phyloP scores from a whole-genome alignment of 2,113 vertebrate species.

The Chionis minor region DNA sequence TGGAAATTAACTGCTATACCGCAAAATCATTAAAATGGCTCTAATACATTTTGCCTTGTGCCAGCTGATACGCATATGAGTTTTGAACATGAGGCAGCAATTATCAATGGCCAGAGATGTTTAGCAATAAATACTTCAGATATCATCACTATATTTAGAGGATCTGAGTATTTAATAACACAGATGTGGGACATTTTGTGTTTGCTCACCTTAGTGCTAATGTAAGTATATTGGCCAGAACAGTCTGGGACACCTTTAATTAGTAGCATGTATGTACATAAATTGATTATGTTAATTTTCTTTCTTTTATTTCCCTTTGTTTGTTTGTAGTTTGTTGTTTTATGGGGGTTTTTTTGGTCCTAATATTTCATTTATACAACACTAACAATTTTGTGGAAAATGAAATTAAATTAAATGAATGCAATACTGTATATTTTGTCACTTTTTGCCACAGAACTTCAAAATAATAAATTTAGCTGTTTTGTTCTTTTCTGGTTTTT shows the following conservation, averaged over 20 bases:
- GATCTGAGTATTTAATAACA: background rate
- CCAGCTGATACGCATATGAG: background rate
- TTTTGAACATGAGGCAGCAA: background rate
- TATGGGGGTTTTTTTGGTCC: background rate
- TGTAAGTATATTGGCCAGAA: background rate
- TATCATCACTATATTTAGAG: background rate
- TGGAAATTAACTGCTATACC: background rate
- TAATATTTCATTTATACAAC: background rate
- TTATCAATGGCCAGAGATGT: background rate
- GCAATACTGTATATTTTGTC: background rate
- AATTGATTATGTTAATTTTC: background rate
- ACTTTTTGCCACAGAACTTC: background rate
- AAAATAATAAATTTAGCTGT: background rate
- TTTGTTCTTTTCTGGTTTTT: background rate
- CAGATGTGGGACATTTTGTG: background rate
- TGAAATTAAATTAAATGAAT: background rate
- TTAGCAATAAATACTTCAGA: background rate
- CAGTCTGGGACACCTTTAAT: background rate
- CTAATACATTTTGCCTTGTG: background rate
- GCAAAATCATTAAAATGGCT: background rate
- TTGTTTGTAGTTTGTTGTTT: background rate
- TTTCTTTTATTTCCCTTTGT: background rate
- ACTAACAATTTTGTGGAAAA: background rate
- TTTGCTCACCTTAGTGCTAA: background rate
- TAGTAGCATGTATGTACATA: background rate